Evolutionary conservation across 2,797 vertebrate species (phyloP).

Genomic region (Carapus acus): DNA sequence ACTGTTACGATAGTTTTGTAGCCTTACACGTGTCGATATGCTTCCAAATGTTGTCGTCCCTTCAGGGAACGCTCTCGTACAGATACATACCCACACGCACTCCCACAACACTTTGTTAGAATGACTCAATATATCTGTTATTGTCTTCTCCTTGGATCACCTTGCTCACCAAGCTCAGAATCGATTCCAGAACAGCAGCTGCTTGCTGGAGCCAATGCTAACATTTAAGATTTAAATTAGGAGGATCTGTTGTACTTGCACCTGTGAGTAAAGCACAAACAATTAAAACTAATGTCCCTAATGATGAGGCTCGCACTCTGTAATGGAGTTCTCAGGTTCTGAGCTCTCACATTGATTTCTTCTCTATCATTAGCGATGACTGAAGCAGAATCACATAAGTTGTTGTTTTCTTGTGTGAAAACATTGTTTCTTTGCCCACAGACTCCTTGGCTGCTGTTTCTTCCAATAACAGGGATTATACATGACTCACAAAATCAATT

Average conservation of each 20-base stretch:
- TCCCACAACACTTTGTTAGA: constrained; percentile 3
- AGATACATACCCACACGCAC: constrained; percentile 6
- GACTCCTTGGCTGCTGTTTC: not conserved
- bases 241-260: not conserved
- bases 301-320: constrained; percentile 3
- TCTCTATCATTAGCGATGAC: constrained; percentile 13
- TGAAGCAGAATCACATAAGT: constrained; percentile 13
- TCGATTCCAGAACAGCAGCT: constrained; percentile 5
- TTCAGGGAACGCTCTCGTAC: too few species aligned
- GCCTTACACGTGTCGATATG: too few species aligned
- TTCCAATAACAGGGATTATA: too few species aligned
- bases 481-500: too few species aligned
- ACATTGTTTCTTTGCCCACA: not conserved
- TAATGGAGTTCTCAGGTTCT: not conserved
- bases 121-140: constrained; percentile 13
- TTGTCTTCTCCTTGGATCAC: constrained; percentile 17
- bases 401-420: not conserved
- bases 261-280: not conserved
- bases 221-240: constrained; percentile 8
- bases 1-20: too few species aligned
- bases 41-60: too few species aligned
- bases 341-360: constrained; percentile 19
- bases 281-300: not conserved
- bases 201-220: not conserved
- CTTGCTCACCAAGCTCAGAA: too few species aligned